Evolutionary conservation across 53 echinoderm and acorn worm species (phyloP).

Genomic region (Temnopleurus reevesii): DNA sequence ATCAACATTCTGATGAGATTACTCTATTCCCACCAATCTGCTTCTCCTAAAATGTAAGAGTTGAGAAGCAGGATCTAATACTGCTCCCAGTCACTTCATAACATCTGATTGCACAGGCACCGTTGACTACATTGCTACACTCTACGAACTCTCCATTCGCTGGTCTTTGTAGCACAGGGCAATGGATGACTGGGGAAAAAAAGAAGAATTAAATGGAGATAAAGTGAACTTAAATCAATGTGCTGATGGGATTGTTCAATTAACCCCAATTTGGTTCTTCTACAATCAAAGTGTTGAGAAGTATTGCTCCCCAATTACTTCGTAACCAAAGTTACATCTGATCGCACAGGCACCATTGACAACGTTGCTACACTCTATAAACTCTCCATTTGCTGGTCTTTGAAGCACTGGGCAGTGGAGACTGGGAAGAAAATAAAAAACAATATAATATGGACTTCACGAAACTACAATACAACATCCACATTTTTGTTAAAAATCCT

Average conservation of each 20-base stretch:
- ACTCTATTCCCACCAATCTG: too few relatives aligned
- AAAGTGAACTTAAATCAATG: neutral
- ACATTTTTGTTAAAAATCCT: too few relatives aligned
- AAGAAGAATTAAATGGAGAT: neutral
- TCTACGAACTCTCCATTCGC: slow-evolving; percentile 76
- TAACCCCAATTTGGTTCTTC: too few relatives aligned
- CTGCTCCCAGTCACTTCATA: slow-evolving; percentile 76
- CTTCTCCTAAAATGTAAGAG: too few relatives aligned
- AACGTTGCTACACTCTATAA: slow-evolving; percentile 74
- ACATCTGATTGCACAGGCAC: slow-evolving; percentile 86
- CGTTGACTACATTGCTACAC: slow-evolving; percentile 75
- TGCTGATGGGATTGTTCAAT: too few relatives aligned
- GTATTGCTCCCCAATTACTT: slow-evolving; percentile 80
- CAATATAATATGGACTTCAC: neutral
- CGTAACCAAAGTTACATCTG: slow-evolving; percentile 75
- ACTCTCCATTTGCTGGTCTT: slow-evolving; percentile 79
- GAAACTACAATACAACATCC: too few relatives aligned
- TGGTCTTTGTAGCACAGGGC: slow-evolving; percentile 73
- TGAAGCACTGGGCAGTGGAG: slow-evolving; percentile 71
- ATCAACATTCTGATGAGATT: too few relatives aligned
- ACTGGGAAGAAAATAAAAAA: slow-evolving; percentile 56
- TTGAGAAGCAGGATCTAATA: slow-evolving; percentile 70
- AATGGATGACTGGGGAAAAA: slow-evolving; percentile 73
- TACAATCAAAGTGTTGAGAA: too few relatives aligned
- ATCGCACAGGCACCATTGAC: slow-evolving; percentile 87